Conservation (phyloP, 2,797 vertebrate species). For the Acrocephalus scirpaceus region DNA sequence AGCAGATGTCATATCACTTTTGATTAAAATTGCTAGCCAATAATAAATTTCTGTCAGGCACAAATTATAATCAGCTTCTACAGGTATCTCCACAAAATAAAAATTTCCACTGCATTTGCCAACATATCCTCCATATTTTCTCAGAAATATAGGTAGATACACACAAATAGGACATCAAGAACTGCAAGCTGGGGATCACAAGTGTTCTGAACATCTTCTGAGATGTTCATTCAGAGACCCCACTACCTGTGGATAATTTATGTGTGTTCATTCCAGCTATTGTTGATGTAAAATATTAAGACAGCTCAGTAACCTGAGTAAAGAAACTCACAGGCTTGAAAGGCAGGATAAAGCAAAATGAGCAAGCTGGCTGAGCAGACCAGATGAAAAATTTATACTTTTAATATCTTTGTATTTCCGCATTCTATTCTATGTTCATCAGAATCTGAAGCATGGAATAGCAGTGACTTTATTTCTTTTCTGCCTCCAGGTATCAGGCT, state of each 20-base stretch:
- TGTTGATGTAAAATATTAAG: constrained; percentile 32
- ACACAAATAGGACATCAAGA: not conserved
- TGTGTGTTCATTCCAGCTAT: not conserved
- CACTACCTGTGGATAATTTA: constrained; percentile 29
- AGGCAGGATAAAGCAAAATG: not conserved
- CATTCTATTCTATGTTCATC: constrained; percentile 19
- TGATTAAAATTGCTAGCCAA: constrained; percentile 31
- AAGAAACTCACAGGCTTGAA: constrained; percentile 4
- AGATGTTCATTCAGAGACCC: not conserved
- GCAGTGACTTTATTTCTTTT: constrained; percentile 31
- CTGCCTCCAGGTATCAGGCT: constrained; percentile 34
- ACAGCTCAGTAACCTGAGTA: not conserved
- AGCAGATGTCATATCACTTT: not conserved
- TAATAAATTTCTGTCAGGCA: not conserved
- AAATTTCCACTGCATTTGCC: not conserved
- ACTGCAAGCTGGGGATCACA: not conserved
- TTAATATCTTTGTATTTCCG: constrained; percentile 61
- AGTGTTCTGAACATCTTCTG: not conserved
- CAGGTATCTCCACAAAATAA: not conserved
- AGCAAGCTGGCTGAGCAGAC: not conserved
- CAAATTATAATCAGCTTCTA: not conserved
- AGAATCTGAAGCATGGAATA: not conserved
- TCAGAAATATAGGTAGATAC: not conserved
- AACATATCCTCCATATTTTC: not conserved
- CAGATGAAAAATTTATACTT: constrained; percentile 57